phyloP scores from a whole-genome alignment of 2,888 invertebrate species.

The Cheilosia vulpina region DNA sequence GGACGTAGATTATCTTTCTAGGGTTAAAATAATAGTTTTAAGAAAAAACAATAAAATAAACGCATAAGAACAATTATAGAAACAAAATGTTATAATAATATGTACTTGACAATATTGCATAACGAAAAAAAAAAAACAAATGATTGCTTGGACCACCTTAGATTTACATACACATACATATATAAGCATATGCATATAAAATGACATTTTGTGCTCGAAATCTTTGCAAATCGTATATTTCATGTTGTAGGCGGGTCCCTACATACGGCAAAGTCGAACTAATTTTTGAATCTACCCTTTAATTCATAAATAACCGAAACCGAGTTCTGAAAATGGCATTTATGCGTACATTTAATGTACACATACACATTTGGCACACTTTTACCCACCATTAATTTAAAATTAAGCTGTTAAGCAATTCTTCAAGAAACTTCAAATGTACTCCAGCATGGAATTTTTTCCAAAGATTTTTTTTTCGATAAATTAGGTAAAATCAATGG shows the following conservation, averaged over 20 bases:
- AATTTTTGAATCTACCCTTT: no score
- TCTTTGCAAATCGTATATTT: background rate
- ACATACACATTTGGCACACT: no score
- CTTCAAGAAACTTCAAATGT: no score
- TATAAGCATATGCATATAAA: constrained; percentile 48
- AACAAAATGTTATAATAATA: constrained; percentile 30
- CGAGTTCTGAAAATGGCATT: no score
- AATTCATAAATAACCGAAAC: no score
- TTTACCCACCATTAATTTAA: no score
- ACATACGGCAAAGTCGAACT: background rate
- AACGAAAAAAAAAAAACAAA: constrained; percentile 35
- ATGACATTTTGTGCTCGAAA: background rate
- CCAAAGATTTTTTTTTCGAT: no score
- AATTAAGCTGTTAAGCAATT: no score
- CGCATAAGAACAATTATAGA: constrained; percentile 32
- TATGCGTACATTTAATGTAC: no score
- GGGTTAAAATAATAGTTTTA: constrained; percentile 43
- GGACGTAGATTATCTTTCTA: no score
- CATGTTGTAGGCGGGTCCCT: background rate
- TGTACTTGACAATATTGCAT: constrained; percentile 38
- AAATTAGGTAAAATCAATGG: no score
- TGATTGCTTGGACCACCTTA: constrained; percentile 51
- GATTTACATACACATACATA: constrained; percentile 47
- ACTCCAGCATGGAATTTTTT: no score
- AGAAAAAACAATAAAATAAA: constrained; percentile 47